phyloP scores from a whole-genome alignment of 2,888 invertebrate genomes.

The Belgica antarctica region DNA sequence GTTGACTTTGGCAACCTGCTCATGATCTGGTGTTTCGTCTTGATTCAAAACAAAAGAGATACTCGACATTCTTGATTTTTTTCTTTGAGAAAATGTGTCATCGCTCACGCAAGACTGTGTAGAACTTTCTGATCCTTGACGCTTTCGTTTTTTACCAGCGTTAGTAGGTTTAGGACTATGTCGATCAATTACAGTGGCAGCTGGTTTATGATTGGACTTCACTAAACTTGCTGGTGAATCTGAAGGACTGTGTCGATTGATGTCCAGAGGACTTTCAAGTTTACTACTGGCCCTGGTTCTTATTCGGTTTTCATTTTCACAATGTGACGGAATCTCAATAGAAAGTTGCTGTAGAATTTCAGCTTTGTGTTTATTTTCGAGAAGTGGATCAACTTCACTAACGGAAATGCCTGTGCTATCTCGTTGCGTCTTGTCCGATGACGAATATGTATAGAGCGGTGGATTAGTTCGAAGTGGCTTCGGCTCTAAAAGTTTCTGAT shows the following conservation, averaged over 20 bases:
- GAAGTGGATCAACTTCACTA: not conserved
- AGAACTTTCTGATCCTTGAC: constrained; percentile 76
- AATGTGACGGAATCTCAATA: constrained; percentile 73
- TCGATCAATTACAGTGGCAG: constrained; percentile 47
- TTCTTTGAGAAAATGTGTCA: constrained; percentile 50
- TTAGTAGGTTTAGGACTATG: constrained; percentile 51
- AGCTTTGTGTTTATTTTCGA: constrained; percentile 51
- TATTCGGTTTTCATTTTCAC: constrained; percentile 55
- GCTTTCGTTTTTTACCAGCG: constrained; percentile 62
- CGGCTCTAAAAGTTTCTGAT: constrained; percentile 51
- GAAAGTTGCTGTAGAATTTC: constrained; percentile 72
- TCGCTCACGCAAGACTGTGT: constrained; percentile 64
- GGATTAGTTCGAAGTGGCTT: constrained; percentile 70
- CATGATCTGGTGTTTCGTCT: constrained; percentile 46
- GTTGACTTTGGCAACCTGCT: constrained; percentile 39
- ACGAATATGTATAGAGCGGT: constrained; percentile 74
- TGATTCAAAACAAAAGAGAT: constrained; percentile 18
- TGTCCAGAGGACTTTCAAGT: constrained; percentile 65
- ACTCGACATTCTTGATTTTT: constrained; percentile 35
- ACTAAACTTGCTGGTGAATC: constrained; percentile 53
- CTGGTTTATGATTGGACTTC: constrained; percentile 44
- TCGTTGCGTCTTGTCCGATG: constrained; percentile 62
- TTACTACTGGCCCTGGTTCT: constrained; percentile 69
- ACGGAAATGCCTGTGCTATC: constrained; percentile 48
- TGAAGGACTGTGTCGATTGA: constrained; percentile 57